Evolutionary conservation across 2,888 invertebrate species (phyloP), one percentile per base, ranked within the genome.

Genomic region (Fabriciana adippe): DNA sequence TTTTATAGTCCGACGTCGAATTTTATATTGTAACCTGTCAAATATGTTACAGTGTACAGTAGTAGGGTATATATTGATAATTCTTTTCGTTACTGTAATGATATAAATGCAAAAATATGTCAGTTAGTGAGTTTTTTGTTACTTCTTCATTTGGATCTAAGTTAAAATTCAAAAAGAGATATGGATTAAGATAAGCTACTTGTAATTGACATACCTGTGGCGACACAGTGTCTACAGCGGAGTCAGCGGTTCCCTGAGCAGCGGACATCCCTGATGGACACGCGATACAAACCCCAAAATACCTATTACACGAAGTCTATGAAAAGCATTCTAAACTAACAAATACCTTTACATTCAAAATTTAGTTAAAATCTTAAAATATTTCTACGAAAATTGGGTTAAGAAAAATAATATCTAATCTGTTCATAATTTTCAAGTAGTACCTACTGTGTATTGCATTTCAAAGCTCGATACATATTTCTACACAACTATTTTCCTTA

Each of bases 401-500:
- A 88, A 83, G 85, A 83, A 86, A 87, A 90, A 88, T 85, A 82
- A 86, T 88, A 87, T 88, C 89, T 90, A 90, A 92, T 90, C 90
- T 90, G 77, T 81, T 81, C 88, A 87, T 89, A 88, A 87, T 89
- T 89, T 86, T 85, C 89, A 87, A 88, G 81, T 81, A 84, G 84
- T 84, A 87, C n/a, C n/a, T n/a, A n/a, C 88, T 87, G 87, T 89
- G 88, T 90, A 48, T 35, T 14, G 50, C 16, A 18, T 26, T 41
- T 61, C 53, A 35, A 61, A 41, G 13, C 14, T 51, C 18, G 15
- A 73, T 71, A 75, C 71, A 79, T 74, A 71, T 72, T 69, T 70
- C 65, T 50, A 55, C 62, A 66, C 67, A 69, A 57, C 21, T 21
- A 51, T 61, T 41, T 41, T 15, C 18, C 14, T 41, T 53, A 61